Conservation (phyloP, 2,797 vertebrate species). For the Spinus pinus region DNA sequence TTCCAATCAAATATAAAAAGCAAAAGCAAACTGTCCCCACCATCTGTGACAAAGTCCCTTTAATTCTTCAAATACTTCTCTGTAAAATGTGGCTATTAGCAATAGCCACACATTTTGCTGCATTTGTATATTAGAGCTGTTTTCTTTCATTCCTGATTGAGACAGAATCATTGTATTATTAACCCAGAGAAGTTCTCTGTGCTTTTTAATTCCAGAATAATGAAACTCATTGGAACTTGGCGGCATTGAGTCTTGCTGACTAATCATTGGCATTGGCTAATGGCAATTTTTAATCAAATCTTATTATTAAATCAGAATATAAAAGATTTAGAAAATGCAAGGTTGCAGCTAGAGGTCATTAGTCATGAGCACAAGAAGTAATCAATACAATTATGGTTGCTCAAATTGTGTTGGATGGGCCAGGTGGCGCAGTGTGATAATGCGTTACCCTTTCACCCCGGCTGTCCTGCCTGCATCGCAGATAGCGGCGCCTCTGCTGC, state of each 20-base stretch:
- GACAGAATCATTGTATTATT: constrained; percentile 37
- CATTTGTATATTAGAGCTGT: constrained; percentile 18
- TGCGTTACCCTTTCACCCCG: constrained; percentile 56
- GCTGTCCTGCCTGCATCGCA: not conserved
- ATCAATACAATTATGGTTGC: constrained; percentile 61
- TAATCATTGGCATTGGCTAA: constrained; percentile 59
- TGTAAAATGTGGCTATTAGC: not conserved
- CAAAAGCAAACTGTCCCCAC: constrained; percentile 18
- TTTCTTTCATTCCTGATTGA: constrained; percentile 53
- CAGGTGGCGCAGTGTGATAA: constrained; percentile 57
- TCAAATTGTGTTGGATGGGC: constrained; percentile 42
- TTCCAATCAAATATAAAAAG: constrained; percentile 33
- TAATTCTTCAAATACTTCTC: constrained; percentile 25
- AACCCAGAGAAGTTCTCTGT: constrained; percentile 50
- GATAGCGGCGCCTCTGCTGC: not conserved
- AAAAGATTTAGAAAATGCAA: constrained; percentile 62
- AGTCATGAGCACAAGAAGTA: constrained; percentile 56
- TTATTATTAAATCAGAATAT: constrained; percentile 66
- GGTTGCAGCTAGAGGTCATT: constrained; percentile 62
- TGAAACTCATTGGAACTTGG: constrained; percentile 54
- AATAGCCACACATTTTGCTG: constrained; percentile 16
- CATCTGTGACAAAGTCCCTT: constrained; percentile 31
- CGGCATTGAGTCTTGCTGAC: constrained; percentile 47
- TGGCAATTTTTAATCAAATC: constrained; percentile 66
- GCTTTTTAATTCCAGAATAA: constrained; percentile 64